Percentiles rank a stretch among this genome's conserved stretches.
Conservation (phyloP, 92 coral and sea anemone genomes). For the Scolanthus callimorphus region DNA sequence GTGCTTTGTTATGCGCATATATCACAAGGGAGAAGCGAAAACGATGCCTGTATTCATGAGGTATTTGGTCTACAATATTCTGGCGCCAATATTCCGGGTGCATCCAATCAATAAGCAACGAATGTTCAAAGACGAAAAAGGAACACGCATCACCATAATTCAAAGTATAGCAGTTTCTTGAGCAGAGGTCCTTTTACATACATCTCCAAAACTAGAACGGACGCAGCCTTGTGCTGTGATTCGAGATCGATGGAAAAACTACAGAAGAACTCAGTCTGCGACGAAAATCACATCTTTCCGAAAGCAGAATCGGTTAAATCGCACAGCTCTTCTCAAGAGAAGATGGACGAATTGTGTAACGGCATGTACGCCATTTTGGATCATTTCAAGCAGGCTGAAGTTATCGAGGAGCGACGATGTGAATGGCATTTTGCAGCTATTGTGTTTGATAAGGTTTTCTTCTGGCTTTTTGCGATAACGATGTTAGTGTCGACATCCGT, state of each 20-base stretch:
- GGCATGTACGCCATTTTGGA: constrained; percentile 56
- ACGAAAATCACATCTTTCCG: background rate
- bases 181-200: constrained; percentile 4
- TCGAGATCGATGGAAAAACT: background rate
- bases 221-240: constrained; percentile 9
- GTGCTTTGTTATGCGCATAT: constrained; percentile 53
- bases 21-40: constrained; percentile 60
- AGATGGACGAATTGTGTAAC: constrained; percentile 44
- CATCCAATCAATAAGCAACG: background rate
- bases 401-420: constrained; percentile 38
- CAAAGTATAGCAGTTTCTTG: background rate
- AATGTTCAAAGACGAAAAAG: background rate
- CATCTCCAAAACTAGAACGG: constrained; percentile 2
- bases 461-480: constrained; percentile 62
- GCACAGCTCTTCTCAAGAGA: constrained; percentile 35
- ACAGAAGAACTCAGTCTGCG: constrained; percentile 4
- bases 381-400: constrained; percentile 46
- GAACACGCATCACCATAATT: background rate
- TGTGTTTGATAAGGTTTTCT: constrained; percentile 78
- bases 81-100: constrained; percentile 70
- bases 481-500: constrained; percentile 48
- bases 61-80: constrained; percentile 47
- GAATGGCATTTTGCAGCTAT: constrained; percentile 96
- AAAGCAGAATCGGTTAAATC: constrained; percentile 27
- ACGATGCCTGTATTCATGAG: constrained; percentile 72